Conservation (phyloP, 2,797 vertebrate species). For the Typhlichthys eigenmanni region DNA sequence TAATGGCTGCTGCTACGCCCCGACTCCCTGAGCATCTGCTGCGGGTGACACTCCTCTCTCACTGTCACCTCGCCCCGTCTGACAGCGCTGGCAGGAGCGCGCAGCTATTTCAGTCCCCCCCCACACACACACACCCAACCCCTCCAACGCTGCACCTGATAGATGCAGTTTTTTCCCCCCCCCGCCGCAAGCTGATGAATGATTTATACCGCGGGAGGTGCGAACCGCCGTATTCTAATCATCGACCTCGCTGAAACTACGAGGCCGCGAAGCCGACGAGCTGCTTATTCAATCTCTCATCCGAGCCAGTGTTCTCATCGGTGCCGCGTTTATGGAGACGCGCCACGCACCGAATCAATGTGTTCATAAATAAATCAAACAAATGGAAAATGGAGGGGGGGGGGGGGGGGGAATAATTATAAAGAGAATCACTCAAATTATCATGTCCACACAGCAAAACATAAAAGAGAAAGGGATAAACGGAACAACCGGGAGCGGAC, state of each 20-base stretch:
- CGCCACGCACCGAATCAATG: not conserved
- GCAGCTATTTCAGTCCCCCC: constrained; percentile 50
- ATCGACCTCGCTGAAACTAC: constrained; percentile 23
- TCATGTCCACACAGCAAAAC: constrained; percentile 14
- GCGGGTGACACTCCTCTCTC: constrained; percentile 73
- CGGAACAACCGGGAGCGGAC: constrained; percentile 41
- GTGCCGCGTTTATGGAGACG: too few relatives aligned
- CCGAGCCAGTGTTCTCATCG: not conserved
- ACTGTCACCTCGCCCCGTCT: constrained; percentile 66
- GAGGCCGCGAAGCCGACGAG: constrained; percentile 22
- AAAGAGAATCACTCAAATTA: constrained; percentile 5
- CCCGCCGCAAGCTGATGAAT: constrained; percentile 52
- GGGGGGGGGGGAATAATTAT: not conserved
- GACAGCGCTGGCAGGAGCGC: constrained; percentile 53
- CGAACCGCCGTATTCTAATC: constrained; percentile 53
- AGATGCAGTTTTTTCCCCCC: constrained; percentile 43
- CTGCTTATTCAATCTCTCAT: constrained; percentile 20
- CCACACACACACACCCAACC: constrained; percentile 38
- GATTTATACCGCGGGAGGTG: constrained; percentile 57
- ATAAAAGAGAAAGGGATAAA: constrained; percentile 30
- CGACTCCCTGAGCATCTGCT: constrained; percentile 79
- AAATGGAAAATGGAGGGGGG: not conserved
- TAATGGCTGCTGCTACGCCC: constrained; percentile 76
- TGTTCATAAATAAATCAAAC: constrained; percentile 8
- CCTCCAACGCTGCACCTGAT: constrained; percentile 50